These are phyloP conservation scores for Philantomba maxwellii DNA, from an alignment of 2,113 vertebrate genomes.

Conservation along the genomic window DNA sequence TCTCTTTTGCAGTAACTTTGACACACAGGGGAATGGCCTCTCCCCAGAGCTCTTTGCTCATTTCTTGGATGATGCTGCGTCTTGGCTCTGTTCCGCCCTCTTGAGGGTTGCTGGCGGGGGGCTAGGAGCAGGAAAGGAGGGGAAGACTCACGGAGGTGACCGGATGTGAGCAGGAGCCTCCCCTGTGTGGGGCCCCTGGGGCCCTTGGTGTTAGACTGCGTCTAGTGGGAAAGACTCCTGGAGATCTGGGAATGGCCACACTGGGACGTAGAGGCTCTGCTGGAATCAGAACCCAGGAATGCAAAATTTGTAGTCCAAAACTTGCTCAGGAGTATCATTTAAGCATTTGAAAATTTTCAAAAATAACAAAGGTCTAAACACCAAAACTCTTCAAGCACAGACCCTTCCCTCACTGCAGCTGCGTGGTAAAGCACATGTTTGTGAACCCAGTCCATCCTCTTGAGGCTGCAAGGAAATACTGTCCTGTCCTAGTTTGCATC, in stretches of 20 bases:
- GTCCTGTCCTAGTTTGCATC: not conserved
- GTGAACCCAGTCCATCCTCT: not conserved
- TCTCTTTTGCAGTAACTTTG: not conserved
- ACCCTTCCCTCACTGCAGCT: not conserved
- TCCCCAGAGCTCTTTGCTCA: rapidly evolving
- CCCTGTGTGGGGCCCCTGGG: not conserved
- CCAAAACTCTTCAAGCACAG: not conserved
- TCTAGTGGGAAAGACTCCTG: not conserved
- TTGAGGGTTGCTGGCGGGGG: not conserved
- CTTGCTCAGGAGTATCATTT: not conserved
- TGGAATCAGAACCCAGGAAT: not conserved
- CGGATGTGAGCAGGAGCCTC: not conserved
- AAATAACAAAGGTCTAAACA: not conserved
- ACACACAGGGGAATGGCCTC: not conserved
- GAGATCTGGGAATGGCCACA: not conserved
- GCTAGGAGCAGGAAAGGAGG: not conserved
- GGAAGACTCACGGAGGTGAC: not conserved
- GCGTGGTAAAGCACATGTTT: not conserved
- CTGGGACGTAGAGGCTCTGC: not conserved
- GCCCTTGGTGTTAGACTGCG: not conserved
- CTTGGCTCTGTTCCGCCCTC: not conserved
- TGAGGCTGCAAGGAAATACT: not conserved
- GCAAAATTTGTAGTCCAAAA: not conserved
- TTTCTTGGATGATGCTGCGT: rapidly evolving
- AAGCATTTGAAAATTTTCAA: not conserved